Conservation (phyloP, 2,113 vertebrate genomes). For the Lampris megalopsis region DNA sequence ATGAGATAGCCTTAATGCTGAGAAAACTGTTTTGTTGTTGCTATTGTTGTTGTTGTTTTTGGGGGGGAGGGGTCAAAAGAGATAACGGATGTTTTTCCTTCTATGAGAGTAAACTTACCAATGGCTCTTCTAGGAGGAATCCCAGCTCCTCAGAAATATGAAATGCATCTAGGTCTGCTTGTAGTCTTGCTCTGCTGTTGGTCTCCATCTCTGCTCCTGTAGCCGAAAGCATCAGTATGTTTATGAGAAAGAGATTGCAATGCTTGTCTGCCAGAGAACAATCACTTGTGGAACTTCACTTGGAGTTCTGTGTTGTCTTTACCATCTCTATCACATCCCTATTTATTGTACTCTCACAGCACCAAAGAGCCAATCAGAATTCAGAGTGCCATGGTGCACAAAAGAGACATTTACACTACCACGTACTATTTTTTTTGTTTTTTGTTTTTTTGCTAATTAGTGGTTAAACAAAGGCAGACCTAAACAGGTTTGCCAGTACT, state of each 20-base stretch:
- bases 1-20: too few species aligned
- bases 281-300: neutral
- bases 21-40: neutral
- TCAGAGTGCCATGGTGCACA: too few species aligned
- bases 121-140: conserved; percentile 68
- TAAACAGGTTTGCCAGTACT: too few species aligned
- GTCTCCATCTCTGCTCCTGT: conserved; percentile 44
- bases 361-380: too few species aligned
- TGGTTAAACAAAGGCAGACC: too few species aligned
- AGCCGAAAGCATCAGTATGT: neutral
- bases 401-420: too few species aligned
- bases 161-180: conserved; percentile 58
- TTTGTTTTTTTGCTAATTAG: too few species aligned
- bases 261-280: neutral
- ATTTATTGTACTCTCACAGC: conserved; percentile 6
- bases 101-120: conserved; percentile 43
- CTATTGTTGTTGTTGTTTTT: neutral
- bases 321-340: conserved; percentile 30
- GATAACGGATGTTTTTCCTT: too few species aligned
- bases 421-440: too few species aligned
- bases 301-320: neutral
- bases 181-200: conserved; percentile 42
- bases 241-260: neutral
- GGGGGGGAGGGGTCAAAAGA: too few species aligned
- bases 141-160: conserved; percentile 65